phyloP scores from a whole-genome alignment of 2,113 vertebrate species.

The Balaenoptera acutorostrata region DNA sequence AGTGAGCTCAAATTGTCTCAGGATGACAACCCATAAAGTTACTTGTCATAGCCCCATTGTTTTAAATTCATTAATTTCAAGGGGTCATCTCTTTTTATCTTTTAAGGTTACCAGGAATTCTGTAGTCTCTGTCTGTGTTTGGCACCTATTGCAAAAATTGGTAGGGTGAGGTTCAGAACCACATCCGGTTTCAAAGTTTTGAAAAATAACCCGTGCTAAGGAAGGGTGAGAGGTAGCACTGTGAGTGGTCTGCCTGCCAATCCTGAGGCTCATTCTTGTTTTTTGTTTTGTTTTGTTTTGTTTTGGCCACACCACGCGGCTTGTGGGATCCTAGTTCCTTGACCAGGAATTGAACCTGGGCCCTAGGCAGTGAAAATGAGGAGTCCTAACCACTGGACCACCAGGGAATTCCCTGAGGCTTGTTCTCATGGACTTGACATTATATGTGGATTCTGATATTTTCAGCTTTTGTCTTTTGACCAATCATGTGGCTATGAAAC shows the following conservation, averaged over 20 bases:
- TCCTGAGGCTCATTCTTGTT: not conserved
- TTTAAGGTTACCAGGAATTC: not conserved
- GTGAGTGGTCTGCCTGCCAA: not conserved
- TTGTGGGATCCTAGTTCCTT: too few species aligned
- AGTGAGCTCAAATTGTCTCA: not conserved
- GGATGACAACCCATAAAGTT: not conserved
- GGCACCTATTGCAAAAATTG: not conserved
- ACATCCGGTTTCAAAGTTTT: not conserved
- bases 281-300: too few species aligned
- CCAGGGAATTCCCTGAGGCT: too few species aligned
- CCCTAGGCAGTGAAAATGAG: too few species aligned
- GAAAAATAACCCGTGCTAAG: not conserved
- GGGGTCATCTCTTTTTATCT: not conserved
- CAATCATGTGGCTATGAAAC: not conserved
- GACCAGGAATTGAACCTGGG: too few species aligned
- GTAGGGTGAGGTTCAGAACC: not conserved
- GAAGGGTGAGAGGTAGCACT: not conserved
- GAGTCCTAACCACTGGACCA: too few species aligned
- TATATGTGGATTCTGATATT: not conserved
- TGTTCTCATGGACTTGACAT: not conserved
- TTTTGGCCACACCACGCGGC: too few species aligned
- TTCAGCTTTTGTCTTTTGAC: not conserved
- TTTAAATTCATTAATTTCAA: not conserved
- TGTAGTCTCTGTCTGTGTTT: not conserved
- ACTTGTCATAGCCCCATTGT: not conserved